These are phyloP conservation scores for Antedon mediterranea DNA, from an alignment of 53 echinoderm and acorn worm species.

Conservation along the genomic window DNA sequence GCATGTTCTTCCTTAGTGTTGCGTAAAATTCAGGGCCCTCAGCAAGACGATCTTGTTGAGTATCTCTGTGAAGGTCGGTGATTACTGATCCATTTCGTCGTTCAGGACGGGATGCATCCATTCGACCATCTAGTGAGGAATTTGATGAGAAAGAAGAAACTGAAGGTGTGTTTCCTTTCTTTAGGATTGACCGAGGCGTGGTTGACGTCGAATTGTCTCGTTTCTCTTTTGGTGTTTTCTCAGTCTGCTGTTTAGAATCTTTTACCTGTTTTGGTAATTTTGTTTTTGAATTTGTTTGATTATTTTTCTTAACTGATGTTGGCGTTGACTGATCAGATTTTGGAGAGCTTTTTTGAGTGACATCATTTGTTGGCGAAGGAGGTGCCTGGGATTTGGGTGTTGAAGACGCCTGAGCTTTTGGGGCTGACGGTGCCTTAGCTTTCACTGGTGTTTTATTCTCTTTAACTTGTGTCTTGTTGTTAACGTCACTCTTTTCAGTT, in stretches of 20 bases:
- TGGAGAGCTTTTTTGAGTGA: background rate
- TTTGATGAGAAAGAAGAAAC: background rate
- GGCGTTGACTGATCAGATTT: background rate
- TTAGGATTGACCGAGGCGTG: background rate
- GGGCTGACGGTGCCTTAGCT: background rate
- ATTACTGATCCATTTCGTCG: background rate
- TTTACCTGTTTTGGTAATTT: background rate
- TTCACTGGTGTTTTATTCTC: background rate
- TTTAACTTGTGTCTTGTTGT: background rate
- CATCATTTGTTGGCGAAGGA: too few relatives aligned
- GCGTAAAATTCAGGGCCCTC: constrained; percentile 2
- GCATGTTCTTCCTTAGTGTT: constrained; percentile 8
- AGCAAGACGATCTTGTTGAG: background rate
- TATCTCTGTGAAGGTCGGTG: background rate
- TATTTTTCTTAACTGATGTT: background rate
- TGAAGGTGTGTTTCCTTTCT: background rate
- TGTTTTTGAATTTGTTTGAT: background rate
- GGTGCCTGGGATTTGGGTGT: too few relatives aligned
- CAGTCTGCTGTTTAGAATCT: background rate
- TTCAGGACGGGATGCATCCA: constrained; percentile 4
- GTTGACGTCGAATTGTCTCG: background rate
- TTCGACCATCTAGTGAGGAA: background rate
- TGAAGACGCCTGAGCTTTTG: too few relatives aligned
- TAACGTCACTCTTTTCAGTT: too few relatives aligned
- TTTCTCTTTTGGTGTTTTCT: background rate